A percentile compares a stretch with the other conserved stretches of the same genome.
Evolutionary conservation across 1,140 invertebrate species (phyloP).

Genomic region (Orchestia grillus): DNA sequence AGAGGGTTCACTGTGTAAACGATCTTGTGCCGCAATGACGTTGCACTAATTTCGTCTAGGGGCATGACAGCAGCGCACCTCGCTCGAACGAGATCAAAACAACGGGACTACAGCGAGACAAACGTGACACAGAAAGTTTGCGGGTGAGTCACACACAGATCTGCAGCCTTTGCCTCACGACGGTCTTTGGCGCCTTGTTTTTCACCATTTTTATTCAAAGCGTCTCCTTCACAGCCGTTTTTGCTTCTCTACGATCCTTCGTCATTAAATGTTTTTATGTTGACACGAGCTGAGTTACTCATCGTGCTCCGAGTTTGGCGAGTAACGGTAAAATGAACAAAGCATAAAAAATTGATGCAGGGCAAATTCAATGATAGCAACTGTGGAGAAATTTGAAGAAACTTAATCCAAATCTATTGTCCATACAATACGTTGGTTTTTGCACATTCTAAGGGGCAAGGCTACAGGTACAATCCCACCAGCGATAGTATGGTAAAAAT

Average conservation of each 20-base stretch:
- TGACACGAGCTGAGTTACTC: background rate
- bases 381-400: too few species aligned
- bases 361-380: too few species aligned
- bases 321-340: background rate
- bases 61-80: background rate
- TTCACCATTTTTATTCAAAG: background rate
- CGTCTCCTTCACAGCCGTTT: background rate
- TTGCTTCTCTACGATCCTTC: background rate
- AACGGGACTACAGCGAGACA: background rate
- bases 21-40: too few species aligned
- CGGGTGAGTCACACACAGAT: background rate
- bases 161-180: background rate
- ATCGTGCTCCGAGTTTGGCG: background rate
- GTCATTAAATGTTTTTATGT: background rate
- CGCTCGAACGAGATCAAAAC: background rate
- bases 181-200: background rate
- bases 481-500: too few species aligned
- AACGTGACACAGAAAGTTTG: background rate
- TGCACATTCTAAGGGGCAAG: too few species aligned
- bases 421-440: too few species aligned
- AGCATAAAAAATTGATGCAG: too few species aligned
- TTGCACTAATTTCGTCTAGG: too few species aligned
- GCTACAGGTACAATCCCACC: too few species aligned
- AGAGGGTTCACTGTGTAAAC: too few species aligned
- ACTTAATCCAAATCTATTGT: too few species aligned